Percentiles rank a stretch among this genome's conserved stretches.
These are phyloP conservation scores for Brenthis hecate DNA, from an alignment of 2,888 invertebrate genomes.

Conservation along the genomic window DNA sequence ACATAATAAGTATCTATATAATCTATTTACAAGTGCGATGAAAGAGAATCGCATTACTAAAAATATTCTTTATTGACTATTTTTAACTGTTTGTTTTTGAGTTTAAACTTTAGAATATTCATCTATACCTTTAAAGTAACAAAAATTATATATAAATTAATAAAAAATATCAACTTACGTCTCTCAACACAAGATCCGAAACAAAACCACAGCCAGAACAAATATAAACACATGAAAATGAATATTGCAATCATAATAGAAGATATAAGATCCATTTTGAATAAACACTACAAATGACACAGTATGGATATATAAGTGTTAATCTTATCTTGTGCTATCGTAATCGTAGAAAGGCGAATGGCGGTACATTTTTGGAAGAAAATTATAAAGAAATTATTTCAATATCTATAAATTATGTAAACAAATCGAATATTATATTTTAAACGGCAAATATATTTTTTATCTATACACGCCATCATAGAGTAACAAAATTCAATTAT, in stretches of 20 bases:
- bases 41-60: too few relatives aligned
- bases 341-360: conserved; percentile 6
- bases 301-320: background rate
- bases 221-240: conserved; percentile 61
- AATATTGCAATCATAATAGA: conserved; percentile 51
- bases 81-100: too few relatives aligned
- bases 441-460: background rate
- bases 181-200: conserved; percentile 59
- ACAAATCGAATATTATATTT: background rate
- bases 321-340: conserved; percentile 17
- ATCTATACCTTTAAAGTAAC: too few relatives aligned
- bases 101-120: too few relatives aligned
- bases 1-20: too few relatives aligned
- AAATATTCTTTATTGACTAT: too few relatives aligned
- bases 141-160: too few relatives aligned
- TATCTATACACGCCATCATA: conserved; percentile 8
- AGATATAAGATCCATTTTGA: conserved; percentile 57
- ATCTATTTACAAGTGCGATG: too few relatives aligned
- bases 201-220: conserved; percentile 76
- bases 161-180: conserved; percentile 54
- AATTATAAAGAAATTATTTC: conserved; percentile 2
- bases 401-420: too few relatives aligned
- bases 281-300: conserved; percentile 12
- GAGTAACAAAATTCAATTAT: background rate
- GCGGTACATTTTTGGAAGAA: conserved; percentile 9